phyloP scores from a whole-genome alignment of 64 coral and sea anemone species.

The Orbicella faveolata region DNA sequence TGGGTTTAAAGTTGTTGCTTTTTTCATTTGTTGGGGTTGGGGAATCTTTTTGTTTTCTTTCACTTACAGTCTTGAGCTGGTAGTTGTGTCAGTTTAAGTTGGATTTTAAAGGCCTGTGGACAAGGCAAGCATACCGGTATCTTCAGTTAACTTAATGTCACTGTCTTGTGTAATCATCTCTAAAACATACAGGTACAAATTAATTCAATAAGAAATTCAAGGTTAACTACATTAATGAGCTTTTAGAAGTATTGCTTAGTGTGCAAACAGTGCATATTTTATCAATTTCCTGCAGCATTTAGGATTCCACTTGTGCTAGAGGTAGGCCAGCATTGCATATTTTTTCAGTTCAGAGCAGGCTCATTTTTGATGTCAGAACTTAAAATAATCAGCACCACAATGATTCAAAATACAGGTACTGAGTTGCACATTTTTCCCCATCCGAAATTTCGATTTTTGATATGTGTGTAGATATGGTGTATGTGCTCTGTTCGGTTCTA shows the following conservation, averaged over 20 bases:
- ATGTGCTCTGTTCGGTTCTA: no score
- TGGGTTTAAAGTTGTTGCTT: background rate
- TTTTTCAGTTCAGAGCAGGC: background rate
- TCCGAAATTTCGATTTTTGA: no score
- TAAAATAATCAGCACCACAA: background rate
- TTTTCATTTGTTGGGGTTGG: background rate
- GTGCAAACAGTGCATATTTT: background rate
- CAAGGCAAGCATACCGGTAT: background rate
- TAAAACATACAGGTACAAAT: no score
- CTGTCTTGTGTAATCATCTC: no score
- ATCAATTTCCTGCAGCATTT: background rate
- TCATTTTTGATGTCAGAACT: background rate
- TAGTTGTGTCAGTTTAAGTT: background rate
- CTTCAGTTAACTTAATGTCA: background rate
- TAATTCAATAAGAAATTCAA: no score
- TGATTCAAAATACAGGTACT: no score
- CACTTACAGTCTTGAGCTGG: background rate
- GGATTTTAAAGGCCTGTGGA: background rate
- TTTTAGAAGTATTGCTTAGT: background rate
- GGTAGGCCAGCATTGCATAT: background rate
- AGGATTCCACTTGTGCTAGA: background rate
- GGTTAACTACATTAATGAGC: no score
- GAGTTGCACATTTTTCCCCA: no score
- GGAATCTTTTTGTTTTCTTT: background rate
- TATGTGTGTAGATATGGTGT: no score